Evolutionary conservation across 2,888 invertebrate species (phyloP), one percentile per base, ranked within the genome.

Genomic region (Chrysopilus asiliformis): DNA sequence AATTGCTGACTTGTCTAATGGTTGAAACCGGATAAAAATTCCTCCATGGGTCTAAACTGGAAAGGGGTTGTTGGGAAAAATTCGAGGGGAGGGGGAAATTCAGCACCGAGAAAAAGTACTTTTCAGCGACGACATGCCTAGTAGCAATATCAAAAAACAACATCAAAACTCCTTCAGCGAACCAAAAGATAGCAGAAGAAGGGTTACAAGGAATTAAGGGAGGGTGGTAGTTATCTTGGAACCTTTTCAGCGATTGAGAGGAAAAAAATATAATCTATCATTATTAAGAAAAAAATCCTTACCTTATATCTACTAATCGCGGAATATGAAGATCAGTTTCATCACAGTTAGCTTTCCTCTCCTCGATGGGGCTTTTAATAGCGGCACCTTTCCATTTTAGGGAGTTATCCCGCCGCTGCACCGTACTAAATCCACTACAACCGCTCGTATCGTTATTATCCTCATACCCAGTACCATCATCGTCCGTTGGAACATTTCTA

Each of bases 401-500:
- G 49, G 55, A 47, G 41, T 44, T 47, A 43, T 50, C 44, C 44
- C 44, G 59, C 59, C 16, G 24, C 15, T 55, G 36, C 7, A 20
- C 29, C 4, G 33, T 18, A 18, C 17, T 28, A 19, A 39, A 30
- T n/a, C 45, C 5, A 62, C 54, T n/a, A 65, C 59, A 16, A 63
- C 56, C 51, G 37, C 54, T 53, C 47, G 47, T 38, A 27, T 58
- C 52, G 38, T 53, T 55, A 54, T 46, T 66, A 51, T 55, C 68
- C 35, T 76, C 76, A 32, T 74, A 75, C 47, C 75, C 75, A 2
- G 74, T 72, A 15, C 51, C 57, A 25, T 70, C 70, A 44, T 79
- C 78, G 49, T 78, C 75, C 19, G 72, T 72, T 27, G 80, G 79
- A 43, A 80, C 76, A 49, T 79, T 77, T 47, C 77, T 68, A 54